These are phyloP conservation scores for Microcebus lehilahytsara DNA, from an alignment of 2,113 vertebrate genomes.

Conservation along the genomic window DNA sequence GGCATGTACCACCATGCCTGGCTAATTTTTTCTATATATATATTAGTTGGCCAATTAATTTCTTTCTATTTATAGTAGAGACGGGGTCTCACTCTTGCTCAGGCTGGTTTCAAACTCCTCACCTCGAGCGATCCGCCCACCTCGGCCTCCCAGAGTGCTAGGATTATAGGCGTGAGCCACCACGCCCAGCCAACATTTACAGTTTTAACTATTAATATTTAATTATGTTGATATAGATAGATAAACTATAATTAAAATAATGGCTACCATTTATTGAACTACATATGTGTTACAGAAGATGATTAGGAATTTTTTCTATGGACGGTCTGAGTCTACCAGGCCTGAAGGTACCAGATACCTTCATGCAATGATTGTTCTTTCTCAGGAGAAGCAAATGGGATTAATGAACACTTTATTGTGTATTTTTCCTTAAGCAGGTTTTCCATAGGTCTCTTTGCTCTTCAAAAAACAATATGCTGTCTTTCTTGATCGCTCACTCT, in stretches of 20 bases:
- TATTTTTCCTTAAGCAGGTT: not conserved
- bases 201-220: not conserved
- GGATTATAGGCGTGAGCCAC: too few species aligned
- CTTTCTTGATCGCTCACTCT: not conserved
- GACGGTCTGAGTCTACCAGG: not conserved
- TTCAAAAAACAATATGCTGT: not conserved
- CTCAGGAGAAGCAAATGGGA: constrained; percentile 12
- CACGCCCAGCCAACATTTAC: not conserved
- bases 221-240: not conserved
- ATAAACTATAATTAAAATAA: constrained; percentile 28
- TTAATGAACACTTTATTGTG: not conserved
- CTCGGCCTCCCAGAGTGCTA: too few species aligned
- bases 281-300: not conserved
- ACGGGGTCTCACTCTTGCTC: too few species aligned
- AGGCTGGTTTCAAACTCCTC: too few species aligned
- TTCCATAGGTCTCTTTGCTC: not conserved
- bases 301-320: not conserved
- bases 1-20: too few species aligned
- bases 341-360: not conserved
- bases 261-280: not conserved
- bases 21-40: too few species aligned
- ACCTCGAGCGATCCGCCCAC: too few species aligned
- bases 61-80: too few species aligned
- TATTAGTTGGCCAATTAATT: too few species aligned
- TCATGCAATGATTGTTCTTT: not conserved